Conservation (phyloP, 2,797 vertebrate species). For the Tenualosa ilisha region DNA sequence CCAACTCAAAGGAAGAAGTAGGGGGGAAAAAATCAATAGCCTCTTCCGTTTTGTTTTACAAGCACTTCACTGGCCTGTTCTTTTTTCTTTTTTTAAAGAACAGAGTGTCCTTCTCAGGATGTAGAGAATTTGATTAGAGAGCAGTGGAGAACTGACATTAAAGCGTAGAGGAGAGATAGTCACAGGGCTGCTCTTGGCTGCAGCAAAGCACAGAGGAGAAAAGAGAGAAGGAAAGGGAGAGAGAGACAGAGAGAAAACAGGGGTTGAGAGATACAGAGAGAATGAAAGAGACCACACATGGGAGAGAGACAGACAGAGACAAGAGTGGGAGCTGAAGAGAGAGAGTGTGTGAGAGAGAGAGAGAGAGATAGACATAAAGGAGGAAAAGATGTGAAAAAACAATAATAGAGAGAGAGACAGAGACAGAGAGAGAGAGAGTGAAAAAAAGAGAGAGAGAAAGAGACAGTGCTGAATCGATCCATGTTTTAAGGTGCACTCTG, state of each 20-base stretch:
- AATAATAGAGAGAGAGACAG: neutral
- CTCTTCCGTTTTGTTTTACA: constrained; percentile 7
- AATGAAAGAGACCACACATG: neutral
- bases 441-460: neutral
- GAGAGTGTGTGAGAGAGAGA: neutral
- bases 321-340: too few species aligned
- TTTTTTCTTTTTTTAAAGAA: neutral
- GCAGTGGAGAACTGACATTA: neutral
- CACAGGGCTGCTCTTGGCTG: neutral
- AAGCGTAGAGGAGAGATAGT: neutral
- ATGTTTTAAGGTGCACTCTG: neutral
- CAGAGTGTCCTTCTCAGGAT: neutral
- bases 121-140: neutral
- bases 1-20: neutral
- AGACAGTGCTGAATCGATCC: neutral
- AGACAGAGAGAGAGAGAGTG: neutral
- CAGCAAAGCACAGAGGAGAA: neutral
- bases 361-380: neutral
- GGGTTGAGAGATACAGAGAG: neutral
- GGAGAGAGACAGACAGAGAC: neutral
- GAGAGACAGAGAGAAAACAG: neutral
- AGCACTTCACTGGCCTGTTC: neutral
- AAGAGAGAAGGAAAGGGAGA: neutral
- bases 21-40: neutral
- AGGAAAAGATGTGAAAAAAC: too few species aligned